Evolutionary conservation across 2,888 invertebrate species (phyloP).

Genomic region (Eupithecia exiguata): DNA sequence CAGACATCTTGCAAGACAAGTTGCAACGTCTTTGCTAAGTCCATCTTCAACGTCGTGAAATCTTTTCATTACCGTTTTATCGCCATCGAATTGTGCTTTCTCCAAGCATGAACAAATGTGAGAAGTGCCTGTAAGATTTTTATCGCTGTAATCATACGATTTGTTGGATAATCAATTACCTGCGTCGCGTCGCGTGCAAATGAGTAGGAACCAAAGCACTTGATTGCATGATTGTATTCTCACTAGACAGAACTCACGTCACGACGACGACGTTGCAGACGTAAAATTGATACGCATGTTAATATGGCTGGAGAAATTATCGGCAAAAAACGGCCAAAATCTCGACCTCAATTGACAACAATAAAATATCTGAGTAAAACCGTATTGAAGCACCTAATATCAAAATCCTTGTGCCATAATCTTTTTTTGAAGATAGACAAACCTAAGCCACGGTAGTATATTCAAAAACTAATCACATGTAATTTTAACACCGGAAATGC

Average conservation of each 20-base stretch:
- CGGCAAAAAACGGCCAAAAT: neutral
- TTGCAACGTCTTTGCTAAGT: neutral
- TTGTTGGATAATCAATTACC: conserved; percentile 27
- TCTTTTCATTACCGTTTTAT: neutral
- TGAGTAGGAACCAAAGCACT: conserved; percentile 10
- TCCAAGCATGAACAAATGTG: conserved; percentile 11
- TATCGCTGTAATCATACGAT: conserved; percentile 21
- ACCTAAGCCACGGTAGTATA: neutral
- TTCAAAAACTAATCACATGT: conserved; percentile 1
- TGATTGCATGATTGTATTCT: neutral
- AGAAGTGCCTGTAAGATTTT: conserved; percentile 21
- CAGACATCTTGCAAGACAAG: too few relatives aligned
- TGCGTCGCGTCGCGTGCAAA: conserved; percentile 27
- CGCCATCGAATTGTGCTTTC: conserved; percentile 18
- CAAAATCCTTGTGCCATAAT: neutral
- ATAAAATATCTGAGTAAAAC: neutral
- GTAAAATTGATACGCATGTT: neutral
- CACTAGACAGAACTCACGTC: neutral
- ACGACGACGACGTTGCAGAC: neutral
- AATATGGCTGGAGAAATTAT: neutral
- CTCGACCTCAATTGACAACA: neutral
- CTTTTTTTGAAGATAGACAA: neutral
- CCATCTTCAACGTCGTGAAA: neutral
- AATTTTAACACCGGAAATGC: conserved; percentile 9
- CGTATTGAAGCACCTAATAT: neutral